Evolutionary conservation across 2,888 invertebrate genomes (phyloP), one percentile per base, ranked within the genome.

Genomic region (Rambutsinella grinnellia): DNA sequence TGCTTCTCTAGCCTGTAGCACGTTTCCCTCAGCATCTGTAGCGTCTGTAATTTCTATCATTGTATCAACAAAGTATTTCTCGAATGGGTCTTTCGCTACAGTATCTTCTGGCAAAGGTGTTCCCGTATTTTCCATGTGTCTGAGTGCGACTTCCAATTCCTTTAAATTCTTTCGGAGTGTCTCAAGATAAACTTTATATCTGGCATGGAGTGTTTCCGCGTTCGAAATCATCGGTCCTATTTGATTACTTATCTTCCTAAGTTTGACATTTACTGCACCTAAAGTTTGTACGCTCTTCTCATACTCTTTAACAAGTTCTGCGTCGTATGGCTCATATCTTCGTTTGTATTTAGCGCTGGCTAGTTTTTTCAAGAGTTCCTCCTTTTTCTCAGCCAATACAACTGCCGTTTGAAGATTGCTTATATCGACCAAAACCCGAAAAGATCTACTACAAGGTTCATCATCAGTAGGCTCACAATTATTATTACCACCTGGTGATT

Each of bases 41-140:
- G 69, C 63, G 17, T 69, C 53, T 3, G 47, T 23, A 23, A 62
- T 67, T 51, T 61, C 58, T 17, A 74, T 74, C 54, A 46, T 27
- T 8, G 61, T 74, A n/a, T 74, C 74, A 6, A 24, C 23, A 21
- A 60, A 67, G 6, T 24, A 26, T 23, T 8, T 66, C 2, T 61
- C 66, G 19, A 66, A 66, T 3, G 61, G 60, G 17, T 66, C 53
- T 0, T 54, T 58, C 5, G 17, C 56, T 8, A 26, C 17, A 2
- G 53, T 3, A 13, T 15, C 23, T 5, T 62, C 19, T 2, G 3
- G 36, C 1, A 60, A 1, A 28, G 61, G 27, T 8, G 27, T 10
- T 15, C 49, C 54, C 3, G 56, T 24, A 6, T 47, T 57, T 19
- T 74, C 78, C 10, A 53, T 21, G 6, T 57, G 13, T 10, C 26